A percentile compares a stretch with the other conserved stretches of the same genome.
Evolutionary conservation across 2,888 invertebrate genomes (phyloP).

Genomic region (Rhamnusium bicolor): DNA sequence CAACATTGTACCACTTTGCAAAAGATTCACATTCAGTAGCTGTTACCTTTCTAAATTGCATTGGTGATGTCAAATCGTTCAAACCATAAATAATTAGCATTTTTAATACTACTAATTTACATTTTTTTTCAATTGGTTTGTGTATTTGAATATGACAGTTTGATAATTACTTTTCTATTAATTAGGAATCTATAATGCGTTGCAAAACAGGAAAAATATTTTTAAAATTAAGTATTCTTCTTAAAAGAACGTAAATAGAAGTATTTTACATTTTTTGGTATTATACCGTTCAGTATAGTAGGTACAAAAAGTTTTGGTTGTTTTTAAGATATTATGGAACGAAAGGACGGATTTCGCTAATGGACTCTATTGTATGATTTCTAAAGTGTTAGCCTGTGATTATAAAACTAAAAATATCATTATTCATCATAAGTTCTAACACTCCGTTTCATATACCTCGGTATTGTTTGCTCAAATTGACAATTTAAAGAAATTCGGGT

Average conservation of each 20-base stretch:
- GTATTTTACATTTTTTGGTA: background rate
- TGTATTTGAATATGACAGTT: too few species aligned
- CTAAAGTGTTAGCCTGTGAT: conserved; percentile 16
- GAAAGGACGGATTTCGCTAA: conserved; percentile 7
- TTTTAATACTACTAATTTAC: too few species aligned
- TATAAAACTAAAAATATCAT: conserved; percentile 27
- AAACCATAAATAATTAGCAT: too few species aligned
- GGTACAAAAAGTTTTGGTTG: background rate
- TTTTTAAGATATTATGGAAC: background rate
- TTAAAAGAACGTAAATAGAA: too few species aligned
- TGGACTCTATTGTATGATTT: conserved; percentile 29
- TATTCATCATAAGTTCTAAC: conserved; percentile 28
- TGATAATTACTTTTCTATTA: too few species aligned
- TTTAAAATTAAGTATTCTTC: background rate
- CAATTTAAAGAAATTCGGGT: background rate
- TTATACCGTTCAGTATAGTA: background rate
- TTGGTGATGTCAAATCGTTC: too few species aligned
- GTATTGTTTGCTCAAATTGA: conserved; percentile 14
- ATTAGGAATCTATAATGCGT: too few species aligned
- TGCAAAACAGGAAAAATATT: too few species aligned
- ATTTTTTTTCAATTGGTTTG: too few species aligned
- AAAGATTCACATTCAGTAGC: too few species aligned
- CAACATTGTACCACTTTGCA: too few species aligned
- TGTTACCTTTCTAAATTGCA: too few species aligned
- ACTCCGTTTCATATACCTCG: background rate